Conservation (phyloP, 2,113 vertebrate genomes). For the Gopherus evgoodei region DNA sequence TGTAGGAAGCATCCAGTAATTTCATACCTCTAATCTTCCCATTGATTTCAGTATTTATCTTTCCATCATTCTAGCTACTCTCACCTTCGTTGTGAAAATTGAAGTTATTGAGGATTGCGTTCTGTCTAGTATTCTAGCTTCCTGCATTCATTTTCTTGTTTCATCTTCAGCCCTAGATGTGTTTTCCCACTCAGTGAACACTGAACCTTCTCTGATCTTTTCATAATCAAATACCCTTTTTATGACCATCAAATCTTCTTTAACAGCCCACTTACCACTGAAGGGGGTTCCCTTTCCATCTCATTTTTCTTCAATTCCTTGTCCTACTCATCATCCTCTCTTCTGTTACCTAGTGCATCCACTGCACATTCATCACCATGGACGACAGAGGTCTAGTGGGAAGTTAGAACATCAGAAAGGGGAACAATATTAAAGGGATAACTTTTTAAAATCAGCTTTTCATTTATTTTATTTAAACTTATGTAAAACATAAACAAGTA, state of each 20-base stretch:
- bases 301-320: neutral
- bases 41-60: neutral
- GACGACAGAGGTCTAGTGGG: no score
- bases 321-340: neutral
- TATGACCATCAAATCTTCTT: neutral
- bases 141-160: no score
- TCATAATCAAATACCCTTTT: neutral
- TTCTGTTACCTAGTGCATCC: neutral
- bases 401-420: no score
- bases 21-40: neutral
- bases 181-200: no score
- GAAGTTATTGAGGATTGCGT: no score
- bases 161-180: no score
- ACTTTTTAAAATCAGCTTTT: no score
- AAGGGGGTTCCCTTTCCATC: neutral
- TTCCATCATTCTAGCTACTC: neutral
- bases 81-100: neutral
- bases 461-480: no score
- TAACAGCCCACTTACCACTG: neutral
- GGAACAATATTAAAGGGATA: no score
- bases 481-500: no score
- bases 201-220: no score
- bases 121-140: no score
- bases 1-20: neutral
- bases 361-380: neutral